These are phyloP conservation scores for Eubasilissa splendida DNA, from an alignment of 2,888 invertebrate species.

Conservation along the genomic window DNA sequence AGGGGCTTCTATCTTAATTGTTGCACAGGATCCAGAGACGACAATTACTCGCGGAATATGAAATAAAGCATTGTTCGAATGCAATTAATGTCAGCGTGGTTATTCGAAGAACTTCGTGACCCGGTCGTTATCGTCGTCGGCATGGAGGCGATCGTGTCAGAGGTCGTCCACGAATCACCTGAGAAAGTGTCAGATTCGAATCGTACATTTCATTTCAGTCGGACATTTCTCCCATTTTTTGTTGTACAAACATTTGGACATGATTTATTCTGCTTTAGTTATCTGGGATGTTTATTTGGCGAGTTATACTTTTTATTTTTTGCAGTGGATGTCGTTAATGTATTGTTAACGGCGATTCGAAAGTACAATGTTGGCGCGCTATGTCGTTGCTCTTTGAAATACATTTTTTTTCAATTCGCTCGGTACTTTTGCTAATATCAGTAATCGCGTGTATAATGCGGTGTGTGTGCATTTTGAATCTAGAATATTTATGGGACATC, in stretches of 20 bases:
- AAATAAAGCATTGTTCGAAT: constrained; percentile 39
- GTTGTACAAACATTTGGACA: constrained; percentile 2
- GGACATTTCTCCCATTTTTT: constrained; percentile 39
- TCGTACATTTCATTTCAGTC: constrained; percentile 31
- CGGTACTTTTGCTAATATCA: background rate
- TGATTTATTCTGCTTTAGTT: constrained; percentile 10
- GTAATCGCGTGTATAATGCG: too few species aligned
- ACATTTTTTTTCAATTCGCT: background rate
- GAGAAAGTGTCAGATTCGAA: constrained; percentile 49
- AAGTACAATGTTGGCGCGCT: background rate
- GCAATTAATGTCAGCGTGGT: constrained; percentile 40
- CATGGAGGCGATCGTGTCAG: constrained; percentile 43
- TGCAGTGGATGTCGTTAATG: background rate
- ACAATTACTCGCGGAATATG: constrained; percentile 44
- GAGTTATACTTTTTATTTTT: background rate
- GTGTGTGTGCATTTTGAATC: too few species aligned
- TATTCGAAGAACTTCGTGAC: constrained; percentile 44
- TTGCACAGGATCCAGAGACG: background rate
- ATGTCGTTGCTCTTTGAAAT: background rate
- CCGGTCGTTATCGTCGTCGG: constrained; percentile 44
- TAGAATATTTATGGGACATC: too few species aligned
- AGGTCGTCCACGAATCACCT: constrained; percentile 51
- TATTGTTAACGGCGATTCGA: constrained; percentile 9
- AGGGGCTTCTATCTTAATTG: background rate
- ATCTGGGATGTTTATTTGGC: background rate